Conservation (phyloP, 2,113 vertebrate species). For the Centropus bengalensis region DNA sequence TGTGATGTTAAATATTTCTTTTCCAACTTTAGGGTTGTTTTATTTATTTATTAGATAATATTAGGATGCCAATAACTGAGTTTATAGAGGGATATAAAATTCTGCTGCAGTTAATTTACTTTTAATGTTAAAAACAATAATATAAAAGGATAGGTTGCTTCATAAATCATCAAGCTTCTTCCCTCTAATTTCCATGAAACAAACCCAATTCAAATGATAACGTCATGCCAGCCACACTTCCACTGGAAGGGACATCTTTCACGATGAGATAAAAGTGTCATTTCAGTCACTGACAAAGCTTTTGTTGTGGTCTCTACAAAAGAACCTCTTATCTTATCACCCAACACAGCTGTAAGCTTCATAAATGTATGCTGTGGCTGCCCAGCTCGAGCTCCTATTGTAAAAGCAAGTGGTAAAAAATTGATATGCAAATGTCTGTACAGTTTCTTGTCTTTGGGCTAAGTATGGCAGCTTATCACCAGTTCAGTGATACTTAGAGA, state of each 20-base stretch:
- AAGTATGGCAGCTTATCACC: constrained; percentile 20
- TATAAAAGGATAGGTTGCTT: background rate
- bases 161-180: constrained; percentile 12
- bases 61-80: background rate
- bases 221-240: background rate
- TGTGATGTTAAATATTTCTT: background rate
- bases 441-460: constrained; percentile 38
- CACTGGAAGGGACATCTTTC: constrained; percentile 8
- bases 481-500: constrained; percentile 34
- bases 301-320: constrained; percentile 20
- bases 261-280: background rate
- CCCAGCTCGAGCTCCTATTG: background rate
- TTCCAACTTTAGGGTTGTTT: background rate
- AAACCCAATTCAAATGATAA: background rate
- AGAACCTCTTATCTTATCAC: constrained; percentile 50
- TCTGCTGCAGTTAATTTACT: constrained; percentile 20
- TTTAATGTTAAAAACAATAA: constrained; percentile 23
- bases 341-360: constrained; percentile 36
- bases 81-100: constrained; percentile 36
- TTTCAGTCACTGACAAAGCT: constrained; percentile 25
- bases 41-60: constrained; percentile 17
- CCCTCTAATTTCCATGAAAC: background rate
- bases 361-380: background rate
- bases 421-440: constrained; percentile 51
- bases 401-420: background rate